A percentile compares a stretch with the other conserved stretches of the same genome.
Evolutionary conservation across 2,888 invertebrate genomes (phyloP).

Genomic region (Cheilosia pagana): DNA sequence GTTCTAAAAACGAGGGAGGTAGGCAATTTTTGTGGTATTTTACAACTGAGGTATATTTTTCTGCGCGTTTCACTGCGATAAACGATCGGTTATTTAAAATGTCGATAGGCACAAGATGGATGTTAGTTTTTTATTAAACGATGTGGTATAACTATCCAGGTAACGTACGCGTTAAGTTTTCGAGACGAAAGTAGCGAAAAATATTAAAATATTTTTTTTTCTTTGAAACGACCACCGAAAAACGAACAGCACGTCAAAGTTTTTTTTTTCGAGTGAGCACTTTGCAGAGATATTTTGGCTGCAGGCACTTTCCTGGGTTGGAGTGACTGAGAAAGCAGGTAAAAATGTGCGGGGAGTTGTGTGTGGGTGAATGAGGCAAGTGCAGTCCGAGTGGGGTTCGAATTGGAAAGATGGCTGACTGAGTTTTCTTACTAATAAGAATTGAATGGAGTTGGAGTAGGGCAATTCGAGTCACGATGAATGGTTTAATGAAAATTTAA

Average conservation of each 20-base stretch:
- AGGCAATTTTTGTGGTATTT: slow-evolving; percentile 6
- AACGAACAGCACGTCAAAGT: slow-evolving; percentile 63
- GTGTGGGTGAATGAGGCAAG: slow-evolving; percentile 17
- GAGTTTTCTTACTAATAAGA: slow-evolving; percentile 5
- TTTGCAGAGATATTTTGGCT: not conserved
- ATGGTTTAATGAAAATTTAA: no score
- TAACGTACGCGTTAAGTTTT: slow-evolving; percentile 11
- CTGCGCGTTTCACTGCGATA: slow-evolving; percentile 48
- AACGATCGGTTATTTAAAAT: slow-evolving; percentile 13
- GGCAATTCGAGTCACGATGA: not conserved
- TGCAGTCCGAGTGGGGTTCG: not conserved
- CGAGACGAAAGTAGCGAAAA: slow-evolving; percentile 21
- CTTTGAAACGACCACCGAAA: slow-evolving; percentile 48
- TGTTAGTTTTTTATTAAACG: slow-evolving; percentile 21
- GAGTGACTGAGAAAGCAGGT: slow-evolving; percentile 7
- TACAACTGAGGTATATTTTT: slow-evolving; percentile 43
- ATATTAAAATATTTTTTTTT: slow-evolving; percentile 34
- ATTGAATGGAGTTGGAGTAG: not conserved
- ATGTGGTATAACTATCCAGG: not conserved
- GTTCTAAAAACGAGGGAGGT: not conserved
- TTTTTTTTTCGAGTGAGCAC: slow-evolving; percentile 25
- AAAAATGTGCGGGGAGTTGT: not conserved
- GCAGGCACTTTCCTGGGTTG: not conserved
- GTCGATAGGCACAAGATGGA: slow-evolving; percentile 48
- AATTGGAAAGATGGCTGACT: not conserved